Evolutionary conservation across 2,797 vertebrate genomes (phyloP).

Genomic region (Macropus fuliginosus): DNA sequence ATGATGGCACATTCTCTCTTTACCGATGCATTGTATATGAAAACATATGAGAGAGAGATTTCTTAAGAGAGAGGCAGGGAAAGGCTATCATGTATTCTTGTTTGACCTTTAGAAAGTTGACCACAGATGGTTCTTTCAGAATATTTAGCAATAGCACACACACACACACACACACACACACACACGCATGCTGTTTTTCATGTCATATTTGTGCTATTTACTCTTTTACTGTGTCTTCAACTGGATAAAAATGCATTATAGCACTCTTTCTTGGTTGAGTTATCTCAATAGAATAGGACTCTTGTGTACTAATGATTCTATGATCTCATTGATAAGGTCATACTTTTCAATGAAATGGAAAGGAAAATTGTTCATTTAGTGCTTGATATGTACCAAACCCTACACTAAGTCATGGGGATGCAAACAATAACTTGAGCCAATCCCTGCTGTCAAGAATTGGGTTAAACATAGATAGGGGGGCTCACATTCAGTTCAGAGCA

Average conservation of each 20-base stretch:
- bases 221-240: neutral
- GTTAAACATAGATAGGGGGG: neutral
- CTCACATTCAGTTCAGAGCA: neutral
- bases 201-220: neutral
- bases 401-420: neutral
- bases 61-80: neutral
- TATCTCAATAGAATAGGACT: neutral
- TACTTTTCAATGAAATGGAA: neutral
- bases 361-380: neutral
- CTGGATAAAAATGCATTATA: neutral
- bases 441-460: neutral
- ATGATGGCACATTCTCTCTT: neutral
- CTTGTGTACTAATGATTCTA: neutral
- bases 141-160: neutral
- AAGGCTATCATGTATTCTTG: neutral
- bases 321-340: neutral
- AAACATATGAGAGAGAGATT: neutral
- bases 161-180: too few relatives aligned
- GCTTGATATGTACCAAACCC: neutral
- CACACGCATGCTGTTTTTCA: neutral
- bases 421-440: neutral
- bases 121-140: neutral
- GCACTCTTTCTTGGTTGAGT: neutral
- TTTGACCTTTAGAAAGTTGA: conserved; percentile 1
- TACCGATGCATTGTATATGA: neutral